phyloP scores from a whole-genome alignment of 2,797 vertebrate genomes.

The Bradypodion pumilum region DNA sequence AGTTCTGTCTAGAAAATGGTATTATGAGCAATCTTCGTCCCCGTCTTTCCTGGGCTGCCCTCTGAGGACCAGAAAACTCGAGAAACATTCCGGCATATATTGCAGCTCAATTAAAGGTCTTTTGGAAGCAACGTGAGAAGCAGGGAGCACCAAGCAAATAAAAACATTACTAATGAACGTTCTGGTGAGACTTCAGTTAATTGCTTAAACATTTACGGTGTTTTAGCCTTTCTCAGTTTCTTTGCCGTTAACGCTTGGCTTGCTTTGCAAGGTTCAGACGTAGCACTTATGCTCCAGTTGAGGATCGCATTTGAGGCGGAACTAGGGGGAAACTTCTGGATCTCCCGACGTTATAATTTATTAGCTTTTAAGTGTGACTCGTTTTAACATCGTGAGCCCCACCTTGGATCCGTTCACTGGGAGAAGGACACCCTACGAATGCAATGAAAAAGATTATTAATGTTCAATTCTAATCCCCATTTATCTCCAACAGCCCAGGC shows the following conservation, averaged over 20 bases:
- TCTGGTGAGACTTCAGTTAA: slow-evolving; percentile 59
- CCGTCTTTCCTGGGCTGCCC: slow-evolving; percentile 69
- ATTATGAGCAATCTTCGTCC: slow-evolving; percentile 59
- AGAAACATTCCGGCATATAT: slow-evolving; percentile 60
- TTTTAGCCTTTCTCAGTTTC: slow-evolving; percentile 26
- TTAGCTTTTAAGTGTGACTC: too few relatives aligned
- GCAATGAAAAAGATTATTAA: too few relatives aligned
- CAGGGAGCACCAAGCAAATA: slow-evolving; percentile 58
- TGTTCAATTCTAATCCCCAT: background rate
- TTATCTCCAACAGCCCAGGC: background rate
- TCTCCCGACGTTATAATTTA: too few relatives aligned
- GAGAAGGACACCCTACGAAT: too few relatives aligned
- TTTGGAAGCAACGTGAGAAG: slow-evolving; percentile 56
- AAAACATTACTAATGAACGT: slow-evolving; percentile 36
- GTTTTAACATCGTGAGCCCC: too few relatives aligned
- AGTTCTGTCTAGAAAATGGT: slow-evolving; percentile 65
- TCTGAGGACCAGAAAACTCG: slow-evolving; percentile 53
- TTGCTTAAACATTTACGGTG: slow-evolving; percentile 48
- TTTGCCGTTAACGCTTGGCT: slow-evolving; percentile 6
- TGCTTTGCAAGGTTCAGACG: slow-evolving; percentile 7
- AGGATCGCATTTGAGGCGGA: too few relatives aligned
- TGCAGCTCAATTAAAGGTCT: slow-evolving; percentile 70
- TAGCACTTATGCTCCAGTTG: background rate
- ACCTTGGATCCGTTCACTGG: too few relatives aligned
- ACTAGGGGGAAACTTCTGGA: too few relatives aligned